A percentile compares a stretch with the other conserved stretches of the same genome.
phyloP scores from a whole-genome alignment of 2,113 vertebrate species.

The Rhinopithecus roxellana region DNA sequence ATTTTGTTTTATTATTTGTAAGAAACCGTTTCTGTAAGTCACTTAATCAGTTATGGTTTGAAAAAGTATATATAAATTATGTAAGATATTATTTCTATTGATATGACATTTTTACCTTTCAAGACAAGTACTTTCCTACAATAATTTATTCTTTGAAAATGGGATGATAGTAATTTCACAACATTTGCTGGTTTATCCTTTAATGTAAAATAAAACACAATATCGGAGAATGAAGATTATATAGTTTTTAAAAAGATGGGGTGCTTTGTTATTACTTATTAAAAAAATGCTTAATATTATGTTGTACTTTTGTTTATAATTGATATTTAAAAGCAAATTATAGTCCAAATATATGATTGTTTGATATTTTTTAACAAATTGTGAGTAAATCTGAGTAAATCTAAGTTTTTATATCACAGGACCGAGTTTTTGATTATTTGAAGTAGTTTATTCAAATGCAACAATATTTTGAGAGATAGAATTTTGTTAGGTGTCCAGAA shows the following conservation, averaged over 20 bases:
- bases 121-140: slow-evolving; percentile 54
- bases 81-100: neutral
- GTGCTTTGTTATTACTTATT: neutral
- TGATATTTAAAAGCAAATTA: slow-evolving; percentile 52
- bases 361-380: slow-evolving; percentile 62
- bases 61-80: slow-evolving; percentile 38
- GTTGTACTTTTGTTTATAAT: neutral
- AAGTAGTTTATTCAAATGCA: slow-evolving; percentile 52
- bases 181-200: neutral
- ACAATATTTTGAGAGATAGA: neutral
- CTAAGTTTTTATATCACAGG: slow-evolving; percentile 45
- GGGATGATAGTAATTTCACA: slow-evolving; percentile 41
- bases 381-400: slow-evolving; percentile 55
- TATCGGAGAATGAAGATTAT: neutral
- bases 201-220: slow-evolving; percentile 48
- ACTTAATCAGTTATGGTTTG: neutral
- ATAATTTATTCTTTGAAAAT: slow-evolving; percentile 22
- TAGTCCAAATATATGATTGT: slow-evolving; percentile 2
- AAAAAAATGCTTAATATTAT: slow-evolving; percentile 25
- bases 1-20: neutral
- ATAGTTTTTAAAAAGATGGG: neutral
- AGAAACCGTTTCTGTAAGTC: neutral
- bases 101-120: neutral
- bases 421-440: slow-evolving; percentile 48
- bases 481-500: neutral